Base-by-base conservation (phyloP, 1,140 invertebrate species). In the Macrocentrus cingulum region DNA sequence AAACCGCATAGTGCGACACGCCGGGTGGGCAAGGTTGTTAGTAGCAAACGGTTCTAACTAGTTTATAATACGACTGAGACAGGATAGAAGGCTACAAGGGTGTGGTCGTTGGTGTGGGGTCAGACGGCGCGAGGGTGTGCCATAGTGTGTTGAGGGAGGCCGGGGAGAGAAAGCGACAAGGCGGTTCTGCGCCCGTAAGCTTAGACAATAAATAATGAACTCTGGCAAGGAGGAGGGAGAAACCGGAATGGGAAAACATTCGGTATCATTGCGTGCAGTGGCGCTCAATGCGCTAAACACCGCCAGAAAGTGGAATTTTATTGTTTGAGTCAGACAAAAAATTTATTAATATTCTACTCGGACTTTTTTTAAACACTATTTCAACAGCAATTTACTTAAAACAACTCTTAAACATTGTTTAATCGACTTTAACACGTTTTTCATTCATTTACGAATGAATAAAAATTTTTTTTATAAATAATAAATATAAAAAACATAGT, bases 141-240 rank as follows among this genome's bases (percentile, higher is more conserved):
- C 48, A 7, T 29, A 48, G 29, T 6, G 46, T 32, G 45, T 18
- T 36, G 34, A 13, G 11, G 18, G 36, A 11, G 18, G 23, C 23
- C 20, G 25, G 39, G 55, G 45, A 16, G 3, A 15, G 37, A 49
- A 41, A 57, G 25, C 45, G 52, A 50, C 34, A 37, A 54, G 23
- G 52, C 36, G 55, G 63, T 67, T 66, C 60, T 42, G 49, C 52
- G 60, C 53, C 56, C 37, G 59, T 66, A 64, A 69, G 63, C 56
- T 42, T 55, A 25, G 60, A 68, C 63, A 57, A 74, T 73, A 72
- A 74, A 72, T 75, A 75, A 75, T 72, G 66, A 70, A 68, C 44
- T 61, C 49, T 46, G 50, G 55, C 22, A 36, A 37, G 32, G 37
- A 37, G 39, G 34, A 39, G 22, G 22, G 7, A 22, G n/a, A 57